Base-by-base conservation (phyloP, 2,888 invertebrate species). In the Pseudeuparius sepicola region DNA sequence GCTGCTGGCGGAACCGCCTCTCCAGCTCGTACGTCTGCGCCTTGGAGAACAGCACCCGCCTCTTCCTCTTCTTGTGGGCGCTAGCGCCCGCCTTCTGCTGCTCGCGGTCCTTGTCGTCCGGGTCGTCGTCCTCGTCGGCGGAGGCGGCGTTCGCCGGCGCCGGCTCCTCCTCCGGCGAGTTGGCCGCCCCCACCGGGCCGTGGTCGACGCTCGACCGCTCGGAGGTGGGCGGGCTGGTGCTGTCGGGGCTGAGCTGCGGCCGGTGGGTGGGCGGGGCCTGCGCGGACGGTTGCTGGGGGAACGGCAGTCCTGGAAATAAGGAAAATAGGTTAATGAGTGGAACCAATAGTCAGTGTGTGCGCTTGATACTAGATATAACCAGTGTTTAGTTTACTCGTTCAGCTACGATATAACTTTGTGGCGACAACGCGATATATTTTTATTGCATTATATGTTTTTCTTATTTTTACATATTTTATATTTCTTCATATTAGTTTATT, bases 21-120 rank as follows among this genome's bases (percentile, higher is more conserved):
- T 97, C 96, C 46, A 97, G 61, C 59, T 97, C 96, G 64, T 87
- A 96, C 0, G 96, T 97, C 59, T 97, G 97, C 0, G 90, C 88
- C 64, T 96, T 97, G 31, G 94, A 93, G 64, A 98, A 98, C 2
- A 98, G 71, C 0, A 98, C 96, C 2, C 98, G 75, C 34, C 98
- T 74, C 64, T 98, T 98, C 38, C 96, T 76, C 56, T 93, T 90
- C 63, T 93, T 92, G 55, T 80, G 82, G 9, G 63, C 64, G 6
- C 53, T 49, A 14, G n/a, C n/a, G n/a, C n/a, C n/a, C n/a, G 30
- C 14, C 3, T 70, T 64, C 51, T 58, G 71, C 39, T 65, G 64
- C n/a, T n/a, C n/a, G n/a, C n/a, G n/a, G n/a, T 34, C 47, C 44
- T n/a, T n/a, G n/a, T n/a, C n/a, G n/a, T n/a, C n/a, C n/a, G n/a